Conservation (phyloP, 2,888 invertebrate species). For the Ischnus inquisitorius region DNA sequence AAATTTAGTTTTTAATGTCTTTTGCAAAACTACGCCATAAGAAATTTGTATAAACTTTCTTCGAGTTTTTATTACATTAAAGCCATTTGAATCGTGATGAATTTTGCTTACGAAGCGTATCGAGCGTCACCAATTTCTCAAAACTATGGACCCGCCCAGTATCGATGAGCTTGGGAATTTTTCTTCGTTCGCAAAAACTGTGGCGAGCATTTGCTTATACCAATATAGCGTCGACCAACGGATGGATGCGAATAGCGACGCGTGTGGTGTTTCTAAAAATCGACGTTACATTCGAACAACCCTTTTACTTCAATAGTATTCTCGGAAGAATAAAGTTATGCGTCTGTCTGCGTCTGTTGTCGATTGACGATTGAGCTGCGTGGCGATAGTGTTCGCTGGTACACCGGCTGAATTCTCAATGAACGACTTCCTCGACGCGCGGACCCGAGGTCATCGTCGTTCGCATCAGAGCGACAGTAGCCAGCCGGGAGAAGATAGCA, state of each 20-base stretch:
- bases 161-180: too few species aligned
- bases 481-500: slow-evolving; percentile 14
- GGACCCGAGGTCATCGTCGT: slow-evolving; percentile 58
- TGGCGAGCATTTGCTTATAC: neutral
- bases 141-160: too few species aligned
- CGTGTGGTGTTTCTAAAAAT: slow-evolving; percentile 63
- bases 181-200: neutral
- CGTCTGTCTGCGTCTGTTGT: slow-evolving; percentile 30
- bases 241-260: slow-evolving; percentile 44
- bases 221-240: slow-evolving; percentile 46
- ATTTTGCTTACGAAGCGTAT: too few species aligned
- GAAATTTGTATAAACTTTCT: too few species aligned
- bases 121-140: too few species aligned
- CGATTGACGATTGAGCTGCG: slow-evolving; percentile 58
- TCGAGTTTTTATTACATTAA: too few species aligned
- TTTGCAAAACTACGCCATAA: too few species aligned
- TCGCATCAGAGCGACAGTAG: slow-evolving; percentile 23
- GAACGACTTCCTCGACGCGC: slow-evolving; percentile 62
- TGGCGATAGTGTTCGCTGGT: slow-evolving; percentile 46
- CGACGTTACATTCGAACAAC: slow-evolving; percentile 14
- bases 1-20: too few species aligned
- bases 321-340: neutral
- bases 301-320: neutral
- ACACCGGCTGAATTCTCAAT: slow-evolving; percentile 65
- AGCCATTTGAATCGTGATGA: too few species aligned